Percentiles rank a stretch among this genome's conserved stretches.
Conservation (phyloP, 2,113 vertebrate species). For the Podocnemis expansa region DNA sequence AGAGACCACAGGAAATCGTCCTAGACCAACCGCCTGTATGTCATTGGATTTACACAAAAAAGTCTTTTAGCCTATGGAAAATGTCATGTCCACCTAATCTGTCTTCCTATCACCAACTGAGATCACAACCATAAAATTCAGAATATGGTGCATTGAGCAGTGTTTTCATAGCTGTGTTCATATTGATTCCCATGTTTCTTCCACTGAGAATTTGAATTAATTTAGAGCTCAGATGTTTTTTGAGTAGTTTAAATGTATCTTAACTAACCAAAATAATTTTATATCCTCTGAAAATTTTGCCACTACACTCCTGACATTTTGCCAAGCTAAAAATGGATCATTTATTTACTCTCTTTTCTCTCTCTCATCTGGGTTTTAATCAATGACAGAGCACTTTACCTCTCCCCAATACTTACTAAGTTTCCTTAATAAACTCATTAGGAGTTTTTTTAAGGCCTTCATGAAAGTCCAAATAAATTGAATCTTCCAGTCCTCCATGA, state of each 20-base stretch:
- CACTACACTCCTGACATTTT: background rate
- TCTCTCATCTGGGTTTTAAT: background rate
- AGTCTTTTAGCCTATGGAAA: background rate
- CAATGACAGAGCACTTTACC: background rate
- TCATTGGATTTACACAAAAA: fast-evolving
- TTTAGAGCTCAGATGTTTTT: background rate
- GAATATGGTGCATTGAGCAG: background rate
- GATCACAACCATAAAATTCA: too few relatives aligned
- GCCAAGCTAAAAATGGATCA: background rate
- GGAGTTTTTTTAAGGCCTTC: background rate
- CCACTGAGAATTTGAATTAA: background rate
- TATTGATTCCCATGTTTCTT: background rate
- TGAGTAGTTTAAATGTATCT: background rate
- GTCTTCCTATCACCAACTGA: background rate
- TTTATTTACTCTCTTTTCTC: background rate
- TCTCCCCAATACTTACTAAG: background rate
- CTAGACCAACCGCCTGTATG: too few relatives aligned
- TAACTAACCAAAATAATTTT: background rate
- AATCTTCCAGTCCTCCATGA: background rate
- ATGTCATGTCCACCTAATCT: background rate
- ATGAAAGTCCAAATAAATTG: background rate
- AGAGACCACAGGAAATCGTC: too few relatives aligned
- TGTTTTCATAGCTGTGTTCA: too few relatives aligned
- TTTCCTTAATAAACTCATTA: background rate
- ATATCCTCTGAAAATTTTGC: background rate